phyloP scores from a whole-genome alignment of 2,113 vertebrate genomes.

The Collichthys lucidus region DNA sequence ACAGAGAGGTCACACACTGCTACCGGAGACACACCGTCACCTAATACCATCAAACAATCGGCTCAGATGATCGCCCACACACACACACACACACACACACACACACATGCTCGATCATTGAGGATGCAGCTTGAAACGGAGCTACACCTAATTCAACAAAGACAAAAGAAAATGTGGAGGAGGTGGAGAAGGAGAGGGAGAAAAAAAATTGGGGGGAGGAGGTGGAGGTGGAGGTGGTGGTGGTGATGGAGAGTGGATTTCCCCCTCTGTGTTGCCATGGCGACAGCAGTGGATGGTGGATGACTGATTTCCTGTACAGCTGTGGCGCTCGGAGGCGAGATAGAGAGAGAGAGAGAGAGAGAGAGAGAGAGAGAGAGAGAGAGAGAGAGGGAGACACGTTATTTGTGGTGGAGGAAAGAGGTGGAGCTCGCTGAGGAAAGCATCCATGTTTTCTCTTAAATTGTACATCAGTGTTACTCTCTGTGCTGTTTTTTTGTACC shows the following conservation, averaged over 20 bases:
- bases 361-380: constrained; percentile 52
- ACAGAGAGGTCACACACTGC: constrained; percentile 74
- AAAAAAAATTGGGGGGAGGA: constrained; percentile 3
- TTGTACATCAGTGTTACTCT: constrained; percentile 1
- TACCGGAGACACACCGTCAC: constrained; percentile 67
- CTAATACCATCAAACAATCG: constrained; percentile 61
- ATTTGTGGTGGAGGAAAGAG: constrained; percentile 56
- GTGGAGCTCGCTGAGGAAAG: constrained; percentile 50
- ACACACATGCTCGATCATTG: background rate
- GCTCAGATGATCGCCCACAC: constrained; percentile 34
- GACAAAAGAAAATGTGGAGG: constrained; percentile 39
- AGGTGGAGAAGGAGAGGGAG: constrained; percentile 1
- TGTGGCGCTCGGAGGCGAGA: constrained; percentile 65
- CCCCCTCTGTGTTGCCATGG: constrained; percentile 85
- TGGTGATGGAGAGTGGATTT: constrained; percentile 69
- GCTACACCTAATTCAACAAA: constrained; percentile 46
- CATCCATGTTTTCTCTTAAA: constrained; percentile 49
- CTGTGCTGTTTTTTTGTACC: no score
- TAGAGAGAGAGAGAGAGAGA: constrained; percentile 3
- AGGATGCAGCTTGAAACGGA: background rate
- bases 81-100: constrained; percentile 29
- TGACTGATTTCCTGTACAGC: constrained; percentile 87
- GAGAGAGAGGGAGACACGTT: constrained; percentile 38
- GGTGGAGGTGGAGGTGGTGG: constrained; percentile 51
- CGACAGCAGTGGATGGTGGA: constrained; percentile 78